Base-by-base conservation (phyloP, 2,797 vertebrate species). In the Pelodytes ibericus region DNA sequence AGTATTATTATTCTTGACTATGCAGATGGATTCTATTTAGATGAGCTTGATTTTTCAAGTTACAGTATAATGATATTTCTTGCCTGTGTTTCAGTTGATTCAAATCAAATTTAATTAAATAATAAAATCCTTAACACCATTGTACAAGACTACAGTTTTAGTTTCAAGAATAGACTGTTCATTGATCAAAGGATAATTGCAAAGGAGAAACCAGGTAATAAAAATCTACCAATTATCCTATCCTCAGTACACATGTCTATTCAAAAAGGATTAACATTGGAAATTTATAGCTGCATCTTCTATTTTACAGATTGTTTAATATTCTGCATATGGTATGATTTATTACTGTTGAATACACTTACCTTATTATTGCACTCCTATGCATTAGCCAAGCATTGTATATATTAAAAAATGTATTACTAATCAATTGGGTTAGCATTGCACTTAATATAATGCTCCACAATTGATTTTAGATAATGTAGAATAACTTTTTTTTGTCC, bases 391-490 rank as follows among this genome's bases (percentile, higher is more conserved):
- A 30, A 59, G 49, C 60, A 56, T 39, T 56, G 60, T 71, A 77
- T 65, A 71, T 71, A 71, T 63, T 76, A 64, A 63, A 20, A 39
- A 71, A 71, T 44, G 65, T 64, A 31, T 71, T 73, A 66, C 70
- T 47, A 72, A 77, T 77, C 75, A 72, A 77, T 77, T 72, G 20
- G 15, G 64, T 77, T 59, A 77, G 61, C 33, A 71, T 77, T 66
- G 68, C 61, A 77, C 69, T 71, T 72, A 77, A 66, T 72, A 72
- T 77, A 64, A 71, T 77, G 67, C 36, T 57, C 49, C 61, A 62
- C 67, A 64, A 77, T 72, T 77, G 75, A 77, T 77, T 29, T 62
- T 61, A 77, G 61, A 77, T 77, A 66, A 77, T 77, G 75, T 27
- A 72, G 22, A 72, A 66, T 72, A 15, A 30, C 18, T 41, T 64